Evolutionary conservation across 1,140 invertebrate genomes (phyloP), one percentile per base, ranked within the genome.

Genomic region (Berghia stephanieae): DNA sequence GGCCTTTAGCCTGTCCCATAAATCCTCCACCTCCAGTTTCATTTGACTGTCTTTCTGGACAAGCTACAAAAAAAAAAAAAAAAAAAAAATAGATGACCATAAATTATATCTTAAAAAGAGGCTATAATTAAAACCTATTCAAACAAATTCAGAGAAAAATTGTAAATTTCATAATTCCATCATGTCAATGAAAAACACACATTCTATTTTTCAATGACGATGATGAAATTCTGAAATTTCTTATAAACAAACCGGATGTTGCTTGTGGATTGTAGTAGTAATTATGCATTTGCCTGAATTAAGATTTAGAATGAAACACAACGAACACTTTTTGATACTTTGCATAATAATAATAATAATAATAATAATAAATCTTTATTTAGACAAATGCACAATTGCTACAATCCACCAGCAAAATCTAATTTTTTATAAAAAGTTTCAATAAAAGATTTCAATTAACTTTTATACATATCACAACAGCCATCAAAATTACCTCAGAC

Each of bases 1-100:
- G 4, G 86, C 81, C 6, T 88, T 81, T 0, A 94, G 80, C 77
- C 91, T 90, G 8, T 90, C 84, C 71, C 90, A 89, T 83, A 92
- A 89, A 46, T 83, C 79, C 13, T 72, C 24, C 10, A 78, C 80
- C 36, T 76, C 78, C 10, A 79, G 73, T 52, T 79, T 74, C 67
- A 84, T 81, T 31, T 83, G 80, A 27, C 78, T 66, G 68, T 85
- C 80, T 55, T 83, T 74, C 44, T 79, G 71, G 63, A 83, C 79
- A 10, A 88, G 78, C 86, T 87, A 73, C 6, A 44, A 43, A 79
- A 78, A 42, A 10, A 60, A 72, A 63, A 43, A 55, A 10, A 57
- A 3, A 16, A 52, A 16, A 21, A 21, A 21, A 52, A 3, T 52
- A 52, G 16, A 52, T 1, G 49, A 21, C 18, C 2, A 52, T 52